These are phyloP conservation scores for Agriotes lineatus DNA, from an alignment of 2,888 invertebrate genomes.

Conservation along the genomic window DNA sequence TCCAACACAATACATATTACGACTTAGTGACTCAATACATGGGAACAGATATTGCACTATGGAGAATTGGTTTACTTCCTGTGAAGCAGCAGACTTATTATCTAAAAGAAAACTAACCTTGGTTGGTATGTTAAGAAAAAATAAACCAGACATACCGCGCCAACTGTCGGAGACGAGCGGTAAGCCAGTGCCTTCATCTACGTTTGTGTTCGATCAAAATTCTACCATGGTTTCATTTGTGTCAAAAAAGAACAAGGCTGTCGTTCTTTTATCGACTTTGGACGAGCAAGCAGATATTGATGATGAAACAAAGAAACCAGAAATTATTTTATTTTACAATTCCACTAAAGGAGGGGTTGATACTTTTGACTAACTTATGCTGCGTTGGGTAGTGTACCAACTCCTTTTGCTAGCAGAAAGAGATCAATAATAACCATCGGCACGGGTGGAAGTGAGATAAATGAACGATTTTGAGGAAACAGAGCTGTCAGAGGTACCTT, in stretches of 20 bases:
- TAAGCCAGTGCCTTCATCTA: too few relatives aligned
- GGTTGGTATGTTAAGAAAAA: too few relatives aligned
- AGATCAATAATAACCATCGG: too few relatives aligned
- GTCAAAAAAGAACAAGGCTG: too few relatives aligned
- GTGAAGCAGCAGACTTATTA: background rate
- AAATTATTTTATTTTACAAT: too few relatives aligned
- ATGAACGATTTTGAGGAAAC: too few relatives aligned
- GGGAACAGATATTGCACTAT: background rate
- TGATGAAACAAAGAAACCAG: background rate
- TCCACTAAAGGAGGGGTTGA: too few relatives aligned
- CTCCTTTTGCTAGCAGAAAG: too few relatives aligned
- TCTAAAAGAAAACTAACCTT: background rate
- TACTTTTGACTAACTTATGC: background rate
- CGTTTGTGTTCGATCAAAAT: too few relatives aligned
- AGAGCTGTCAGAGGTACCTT: too few relatives aligned
- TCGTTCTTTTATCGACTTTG: background rate
- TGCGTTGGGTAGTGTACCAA: background rate
- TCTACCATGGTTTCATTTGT: too few relatives aligned
- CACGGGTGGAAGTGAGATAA: too few relatives aligned
- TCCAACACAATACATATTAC: background rate
- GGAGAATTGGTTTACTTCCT: background rate
- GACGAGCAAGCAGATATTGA: background rate
- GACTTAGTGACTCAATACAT: background rate
- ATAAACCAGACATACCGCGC: conserved; percentile 46
- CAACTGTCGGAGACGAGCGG: background rate